Base-by-base conservation (phyloP, 1,140 invertebrate genomes). In the Zaprionus gabonicus region DNA sequence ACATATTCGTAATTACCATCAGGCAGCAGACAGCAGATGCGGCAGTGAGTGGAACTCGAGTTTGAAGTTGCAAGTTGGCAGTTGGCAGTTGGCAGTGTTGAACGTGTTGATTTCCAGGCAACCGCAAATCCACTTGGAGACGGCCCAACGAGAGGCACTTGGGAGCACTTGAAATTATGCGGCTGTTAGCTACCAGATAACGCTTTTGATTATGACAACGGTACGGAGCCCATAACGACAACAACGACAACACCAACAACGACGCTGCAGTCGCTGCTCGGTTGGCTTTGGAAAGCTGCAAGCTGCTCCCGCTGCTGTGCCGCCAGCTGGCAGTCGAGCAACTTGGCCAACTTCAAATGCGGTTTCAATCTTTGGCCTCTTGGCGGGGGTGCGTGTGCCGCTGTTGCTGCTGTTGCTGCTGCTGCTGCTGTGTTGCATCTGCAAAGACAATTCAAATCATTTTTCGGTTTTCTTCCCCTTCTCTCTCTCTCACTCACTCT, bases 131-230 rank as follows among this genome's bases (percentile, higher is more conserved):
- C 84, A 88, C 84, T 88, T 90, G 65, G 85, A 84, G 75, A 67
- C 65, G 62, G 51, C 66, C 69, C 81, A 79, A 73, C 56, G 71
- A 73, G 70, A 71, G 66, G 70, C 63, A 83, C 60, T 83, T 53
- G 69, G 78, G 76, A 66, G 63, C 80, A 87, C 82, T 86, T 86
- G 82, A 86, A 86, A 86, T 86, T 86, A 86, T 86, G 82, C 82
- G 82, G 82, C 82, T 86, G 82, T 86, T 86, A 86, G 83, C 83
- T 87, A 87, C 83, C 83, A 87, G 83, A 87, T 87, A 87, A 87
- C 83, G 83, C 83, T 76, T 90, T 90, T 90, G 85, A 88, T 88
- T 88, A 90, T 88, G 85, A 88, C 85, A 88, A 88, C 81, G 87
- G 66, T 63, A 73, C 57, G 70, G 72, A 69, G 63, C 36, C 20